Conservation (phyloP, 2,113 vertebrate species). For the Carassius auratus region DNA sequence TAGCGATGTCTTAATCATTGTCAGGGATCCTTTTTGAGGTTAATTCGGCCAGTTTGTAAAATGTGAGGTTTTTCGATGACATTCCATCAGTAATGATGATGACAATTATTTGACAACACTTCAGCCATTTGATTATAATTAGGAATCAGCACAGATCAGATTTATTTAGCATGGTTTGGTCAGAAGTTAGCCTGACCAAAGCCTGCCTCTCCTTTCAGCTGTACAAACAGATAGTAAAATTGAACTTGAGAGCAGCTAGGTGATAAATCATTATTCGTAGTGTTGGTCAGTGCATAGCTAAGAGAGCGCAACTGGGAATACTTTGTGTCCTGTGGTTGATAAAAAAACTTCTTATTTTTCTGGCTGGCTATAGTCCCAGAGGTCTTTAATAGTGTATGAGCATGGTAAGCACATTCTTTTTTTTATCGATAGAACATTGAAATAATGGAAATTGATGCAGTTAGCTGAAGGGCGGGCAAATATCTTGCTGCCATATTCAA, state of each 20-base stretch:
- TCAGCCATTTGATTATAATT: slow-evolving; percentile 47
- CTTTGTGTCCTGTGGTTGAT: slow-evolving; percentile 47
- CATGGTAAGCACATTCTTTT: slow-evolving; percentile 11
- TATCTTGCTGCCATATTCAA: slow-evolving; percentile 16
- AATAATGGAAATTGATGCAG: background rate
- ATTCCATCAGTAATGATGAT: slow-evolving; percentile 60
- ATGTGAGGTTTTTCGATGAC: slow-evolving; percentile 55
- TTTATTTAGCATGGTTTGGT: slow-evolving; percentile 54
- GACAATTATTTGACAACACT: slow-evolving; percentile 51
- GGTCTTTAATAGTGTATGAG: slow-evolving; percentile 24
- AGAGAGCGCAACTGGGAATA: slow-evolving; percentile 49
- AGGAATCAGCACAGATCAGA: slow-evolving; percentile 43
- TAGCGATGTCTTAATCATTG: slow-evolving; percentile 37
- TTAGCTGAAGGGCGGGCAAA: slow-evolving; percentile 16
- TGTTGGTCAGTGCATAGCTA: slow-evolving; percentile 52
- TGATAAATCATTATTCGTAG: slow-evolving; percentile 57
- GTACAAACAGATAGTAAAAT: slow-evolving; percentile 66
- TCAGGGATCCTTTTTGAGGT: slow-evolving; percentile 45
- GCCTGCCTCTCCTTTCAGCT: slow-evolving; percentile 62
- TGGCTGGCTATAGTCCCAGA: slow-evolving; percentile 1
- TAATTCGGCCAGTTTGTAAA: slow-evolving; percentile 57
- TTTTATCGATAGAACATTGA: background rate
- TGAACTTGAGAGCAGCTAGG: slow-evolving; percentile 45
- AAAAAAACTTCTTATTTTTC: slow-evolving; percentile 50
- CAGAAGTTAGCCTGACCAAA: slow-evolving; percentile 25